Evolutionary conservation across 2,888 invertebrate genomes (phyloP), one percentile per base, ranked within the genome.

Genomic region (Slavum lentiscoides): DNA sequence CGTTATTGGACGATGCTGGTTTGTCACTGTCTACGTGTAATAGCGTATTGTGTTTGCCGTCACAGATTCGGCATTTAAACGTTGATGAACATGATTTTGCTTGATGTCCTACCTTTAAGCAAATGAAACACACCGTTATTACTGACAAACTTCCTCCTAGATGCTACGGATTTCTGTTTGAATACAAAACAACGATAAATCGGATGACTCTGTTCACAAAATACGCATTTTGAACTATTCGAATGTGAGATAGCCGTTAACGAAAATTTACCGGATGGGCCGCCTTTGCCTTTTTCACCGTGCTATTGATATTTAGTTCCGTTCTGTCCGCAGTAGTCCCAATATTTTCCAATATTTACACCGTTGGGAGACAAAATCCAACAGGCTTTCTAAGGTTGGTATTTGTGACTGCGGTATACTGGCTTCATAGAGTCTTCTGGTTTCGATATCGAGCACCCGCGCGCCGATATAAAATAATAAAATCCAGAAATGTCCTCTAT

Each of bases 41-140:
- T 19, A 58, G 21, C 23, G 49, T 53, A 11, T 23, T 55, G 30
- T 77, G 72, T n/a, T 59, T 72, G 8, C 58, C 72, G 7, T 30
- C 72, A n/a, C 59, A 72, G n/a, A 4, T 58, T 58, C 55, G 30
- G 21, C 72, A 72, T 8, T 30, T 72, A 17, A 58, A 59, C 30
- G 39, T 39, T 0, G 55, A 49, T 13, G 43, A 15, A 59, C 72
- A 72, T 43, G 55, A n/a, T 5, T 37, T 72, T 15, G n/a, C 39
- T 15, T 7, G 15, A 39, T 59, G 39, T 15, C 72, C 72, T 15
- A 17, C 7, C 15, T n/a, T 67, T 23, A 67, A 49, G 13, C 43
- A 67, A n/a, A 67, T 49, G 15, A 67, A 67, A 21, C 67, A 67
- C 21, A 67, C 13, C 17, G 49, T 67, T 67, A 7, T 67, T 67